These are phyloP conservation scores for Centruroides vittatus DNA, from an alignment of 1,140 invertebrate genomes.

Conservation along the genomic window DNA sequence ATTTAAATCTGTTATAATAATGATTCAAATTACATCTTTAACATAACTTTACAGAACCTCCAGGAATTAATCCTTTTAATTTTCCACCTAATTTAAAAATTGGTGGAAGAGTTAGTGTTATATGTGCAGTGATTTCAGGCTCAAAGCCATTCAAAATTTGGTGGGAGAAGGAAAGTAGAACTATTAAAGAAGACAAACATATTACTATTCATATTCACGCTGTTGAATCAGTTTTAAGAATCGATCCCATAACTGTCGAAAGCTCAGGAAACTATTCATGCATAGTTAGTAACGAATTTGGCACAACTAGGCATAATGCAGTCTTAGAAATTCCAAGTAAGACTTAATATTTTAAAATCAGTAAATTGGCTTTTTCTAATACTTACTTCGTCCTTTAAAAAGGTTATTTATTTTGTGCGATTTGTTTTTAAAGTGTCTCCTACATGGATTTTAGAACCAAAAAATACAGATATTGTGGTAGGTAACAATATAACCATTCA, in stretches of 20 bases:
- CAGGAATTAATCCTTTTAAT: neutral
- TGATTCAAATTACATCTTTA: no score
- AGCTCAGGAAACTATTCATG: conserved; percentile 72
- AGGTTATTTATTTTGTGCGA: neutral
- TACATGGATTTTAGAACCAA: conserved; percentile 75
- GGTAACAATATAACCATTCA: conserved; percentile 66
- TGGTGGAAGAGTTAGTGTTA: neutral
- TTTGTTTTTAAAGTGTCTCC: conserved; percentile 38
- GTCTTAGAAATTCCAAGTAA: conserved; percentile 63
- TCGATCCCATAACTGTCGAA: conserved; percentile 52
- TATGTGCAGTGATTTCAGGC: neutral
- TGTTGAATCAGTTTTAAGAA: conserved; percentile 43
- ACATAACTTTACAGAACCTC: neutral
- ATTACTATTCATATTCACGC: neutral
- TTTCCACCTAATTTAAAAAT: conserved; percentile 2
- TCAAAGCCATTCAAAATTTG: neutral
- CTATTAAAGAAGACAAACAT: neutral
- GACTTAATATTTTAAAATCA: conserved; percentile 25
- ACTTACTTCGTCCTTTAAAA: neutral
- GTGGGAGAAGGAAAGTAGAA: neutral
- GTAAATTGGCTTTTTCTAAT: neutral
- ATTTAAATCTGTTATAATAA: no score
- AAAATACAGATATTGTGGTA: conserved; percentile 66
- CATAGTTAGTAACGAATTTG: conserved; percentile 80
- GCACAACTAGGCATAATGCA: conserved; percentile 81